These are phyloP conservation scores for Clusia tigrina DNA, from an alignment of 2,888 invertebrate species.

Conservation along the genomic window DNA sequence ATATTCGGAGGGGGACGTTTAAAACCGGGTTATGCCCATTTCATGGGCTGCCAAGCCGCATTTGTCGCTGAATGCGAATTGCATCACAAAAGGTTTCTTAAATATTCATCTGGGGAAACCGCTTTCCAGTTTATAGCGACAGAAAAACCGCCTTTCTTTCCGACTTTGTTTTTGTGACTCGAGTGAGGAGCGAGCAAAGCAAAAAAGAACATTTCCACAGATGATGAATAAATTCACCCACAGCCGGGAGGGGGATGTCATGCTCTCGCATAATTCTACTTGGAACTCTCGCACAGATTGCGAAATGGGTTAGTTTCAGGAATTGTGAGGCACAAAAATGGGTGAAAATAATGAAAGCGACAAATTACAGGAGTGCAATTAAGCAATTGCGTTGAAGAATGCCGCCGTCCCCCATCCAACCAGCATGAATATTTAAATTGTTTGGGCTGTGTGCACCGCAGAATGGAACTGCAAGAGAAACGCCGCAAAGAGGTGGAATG, in stretches of 20 bases:
- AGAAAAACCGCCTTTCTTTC: background rate
- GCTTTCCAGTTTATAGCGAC: background rate
- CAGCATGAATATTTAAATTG: background rate
- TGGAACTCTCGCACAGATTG: constrained; percentile 14
- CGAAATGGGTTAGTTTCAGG: background rate
- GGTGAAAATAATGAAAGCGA: constrained; percentile 37
- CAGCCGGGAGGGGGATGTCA: constrained; percentile 17
- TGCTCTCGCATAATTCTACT: background rate
- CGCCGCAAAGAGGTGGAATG: too few species aligned
- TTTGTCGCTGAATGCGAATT: background rate
- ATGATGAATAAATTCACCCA: constrained; percentile 39
- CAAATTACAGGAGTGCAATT: constrained; percentile 56
- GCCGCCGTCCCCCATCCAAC: too few species aligned
- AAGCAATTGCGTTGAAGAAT: constrained; percentile 43
- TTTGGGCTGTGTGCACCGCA: background rate
- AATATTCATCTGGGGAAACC: constrained; percentile 1
- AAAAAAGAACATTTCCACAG: constrained; percentile 25
- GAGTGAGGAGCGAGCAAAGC: background rate
- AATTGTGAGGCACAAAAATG: background rate
- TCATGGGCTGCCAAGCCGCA: constrained; percentile 19
- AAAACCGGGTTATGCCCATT: constrained; percentile 20
- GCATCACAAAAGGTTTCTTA: background rate
- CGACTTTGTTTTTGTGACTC: background rate
- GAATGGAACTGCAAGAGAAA: too few species aligned
- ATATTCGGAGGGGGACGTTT: background rate